Evolutionary conservation across 2,113 vertebrate genomes (phyloP).

Genomic region (Aspiorhynchus laticeps): DNA sequence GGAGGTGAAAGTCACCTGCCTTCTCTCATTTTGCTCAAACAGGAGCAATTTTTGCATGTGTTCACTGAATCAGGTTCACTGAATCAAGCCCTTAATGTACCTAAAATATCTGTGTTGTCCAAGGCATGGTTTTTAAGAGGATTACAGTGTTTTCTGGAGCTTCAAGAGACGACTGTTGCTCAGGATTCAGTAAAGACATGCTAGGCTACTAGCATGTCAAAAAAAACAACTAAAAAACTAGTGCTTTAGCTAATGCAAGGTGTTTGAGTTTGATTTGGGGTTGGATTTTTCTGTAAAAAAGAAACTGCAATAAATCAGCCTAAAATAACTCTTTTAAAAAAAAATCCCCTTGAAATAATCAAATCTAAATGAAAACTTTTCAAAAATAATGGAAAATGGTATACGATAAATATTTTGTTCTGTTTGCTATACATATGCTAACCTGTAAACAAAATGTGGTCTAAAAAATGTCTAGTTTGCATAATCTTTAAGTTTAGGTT

Average conservation of each 20-base stretch:
- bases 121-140: not conserved
- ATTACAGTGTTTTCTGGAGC: slow-evolving; percentile 22
- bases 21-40: not conserved
- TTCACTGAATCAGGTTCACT: slow-evolving; percentile 23
- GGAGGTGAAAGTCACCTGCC: slow-evolving; percentile 5
- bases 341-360: not conserved
- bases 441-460: slow-evolving; percentile 37
- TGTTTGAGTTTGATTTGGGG: not conserved
- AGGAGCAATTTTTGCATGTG: slow-evolving; percentile 14
- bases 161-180: slow-evolving; percentile 1
- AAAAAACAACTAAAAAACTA: not conserved
- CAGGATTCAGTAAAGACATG: not conserved
- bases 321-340: not conserved
- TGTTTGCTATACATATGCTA: slow-evolving; percentile 10
- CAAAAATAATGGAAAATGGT: not conserved
- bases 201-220: not conserved
- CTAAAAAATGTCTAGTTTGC: slow-evolving; percentile 73
- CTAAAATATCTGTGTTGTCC: not conserved
- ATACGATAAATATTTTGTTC: slow-evolving; percentile 22
- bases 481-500: slow-evolving; percentile 66
- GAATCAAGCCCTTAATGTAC: slow-evolving; percentile 31
- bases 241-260: not conserved
- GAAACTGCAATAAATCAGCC: not conserved
- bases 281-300: not conserved
- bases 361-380: not conserved